These are phyloP conservation scores for Phalangium opilio DNA, from an alignment of 2,888 invertebrate species.

Conservation along the genomic window DNA sequence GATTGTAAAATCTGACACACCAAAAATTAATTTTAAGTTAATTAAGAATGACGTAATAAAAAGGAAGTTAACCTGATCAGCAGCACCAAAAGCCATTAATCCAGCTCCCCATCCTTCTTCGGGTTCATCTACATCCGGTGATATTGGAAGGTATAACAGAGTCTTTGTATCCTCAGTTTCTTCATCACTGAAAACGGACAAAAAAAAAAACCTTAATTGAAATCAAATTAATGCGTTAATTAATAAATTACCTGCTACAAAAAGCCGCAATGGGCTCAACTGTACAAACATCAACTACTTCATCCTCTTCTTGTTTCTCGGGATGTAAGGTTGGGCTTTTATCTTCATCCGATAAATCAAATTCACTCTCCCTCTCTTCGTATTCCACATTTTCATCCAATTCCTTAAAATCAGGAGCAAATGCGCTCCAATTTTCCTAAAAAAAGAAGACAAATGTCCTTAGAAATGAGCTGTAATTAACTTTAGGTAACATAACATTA, in stretches of 20 bases:
- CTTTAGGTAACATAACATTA: no score
- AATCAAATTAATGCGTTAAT: neutral
- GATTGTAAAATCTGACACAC: neutral
- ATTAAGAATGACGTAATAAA: neutral
- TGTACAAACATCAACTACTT: constrained; percentile 67
- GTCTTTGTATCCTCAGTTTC: constrained; percentile 51
- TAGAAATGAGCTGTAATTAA: no score
- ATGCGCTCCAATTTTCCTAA: constrained; percentile 96
- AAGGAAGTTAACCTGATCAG: neutral
- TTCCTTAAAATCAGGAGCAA: constrained; percentile 99
- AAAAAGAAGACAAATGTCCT: constrained; percentile 6
- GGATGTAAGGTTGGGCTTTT: constrained; percentile 40
- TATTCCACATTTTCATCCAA: constrained; percentile 98
- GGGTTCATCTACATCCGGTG: constrained; percentile 67
- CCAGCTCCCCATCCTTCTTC: constrained; percentile 53
- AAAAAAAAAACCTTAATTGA: no score
- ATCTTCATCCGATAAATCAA: constrained; percentile 94
- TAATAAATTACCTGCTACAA: constrained; percentile 48
- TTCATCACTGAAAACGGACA: constrained; percentile 75
- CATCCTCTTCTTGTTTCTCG: constrained; percentile 33
- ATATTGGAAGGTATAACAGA: constrained; percentile 73
- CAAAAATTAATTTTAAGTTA: no score
- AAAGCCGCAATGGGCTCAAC: constrained; percentile 86
- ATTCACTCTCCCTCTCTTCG: constrained; percentile 95
- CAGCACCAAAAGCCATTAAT: no score